These are phyloP conservation scores for Luscinia luscinia DNA, from an alignment of 2,797 vertebrate genomes.

Conservation along the genomic window DNA sequence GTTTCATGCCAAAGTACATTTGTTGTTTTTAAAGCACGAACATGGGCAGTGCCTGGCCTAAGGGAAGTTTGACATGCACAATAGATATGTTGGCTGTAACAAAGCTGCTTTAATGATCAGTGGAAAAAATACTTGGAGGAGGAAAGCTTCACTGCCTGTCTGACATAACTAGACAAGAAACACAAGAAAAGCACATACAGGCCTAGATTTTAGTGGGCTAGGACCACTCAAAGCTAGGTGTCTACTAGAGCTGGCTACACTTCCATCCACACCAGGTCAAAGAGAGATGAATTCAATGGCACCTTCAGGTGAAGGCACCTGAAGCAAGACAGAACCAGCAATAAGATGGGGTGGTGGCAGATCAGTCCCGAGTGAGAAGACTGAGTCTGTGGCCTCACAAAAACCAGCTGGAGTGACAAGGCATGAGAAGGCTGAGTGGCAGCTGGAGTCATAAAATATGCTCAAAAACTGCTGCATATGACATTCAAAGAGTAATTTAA, in stretches of 20 bases:
- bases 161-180: not conserved
- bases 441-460: not conserved
- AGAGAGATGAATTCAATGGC: not conserved
- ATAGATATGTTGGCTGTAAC: not conserved
- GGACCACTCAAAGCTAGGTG: not conserved
- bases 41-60: not conserved
- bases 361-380: not conserved
- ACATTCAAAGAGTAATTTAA: not conserved
- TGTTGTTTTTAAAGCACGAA: not conserved
- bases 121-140: not conserved
- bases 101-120: not conserved
- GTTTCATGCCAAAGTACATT: conserved; percentile 15
- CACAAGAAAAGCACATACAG: not conserved
- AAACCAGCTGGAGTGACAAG: not conserved
- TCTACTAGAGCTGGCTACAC: not conserved
- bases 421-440: not conserved
- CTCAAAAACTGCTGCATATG: not conserved
- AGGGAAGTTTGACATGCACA: not conserved
- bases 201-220: not conserved
- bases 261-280: not conserved
- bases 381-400: not conserved
- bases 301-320: not conserved
- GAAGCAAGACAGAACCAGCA: not conserved
- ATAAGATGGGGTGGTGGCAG: not conserved
- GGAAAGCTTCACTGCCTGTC: not conserved